Conservation (phyloP, 1,140 invertebrate genomes). For the Eubasilissa regina region DNA sequence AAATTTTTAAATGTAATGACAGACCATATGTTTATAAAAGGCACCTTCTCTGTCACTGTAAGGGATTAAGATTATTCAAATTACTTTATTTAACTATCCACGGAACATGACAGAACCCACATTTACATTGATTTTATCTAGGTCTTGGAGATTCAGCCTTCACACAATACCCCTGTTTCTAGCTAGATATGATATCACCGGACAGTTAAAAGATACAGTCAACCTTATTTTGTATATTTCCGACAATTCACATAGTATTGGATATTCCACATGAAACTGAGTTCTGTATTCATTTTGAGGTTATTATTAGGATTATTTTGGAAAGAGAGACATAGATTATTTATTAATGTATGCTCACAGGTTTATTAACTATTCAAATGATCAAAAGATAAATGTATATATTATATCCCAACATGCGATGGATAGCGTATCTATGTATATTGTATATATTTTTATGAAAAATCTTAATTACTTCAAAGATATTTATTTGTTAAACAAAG, state of each 20-base stretch:
- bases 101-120: neutral
- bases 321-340: slow-evolving; percentile 14
- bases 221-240: neutral
- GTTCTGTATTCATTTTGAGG: neutral
- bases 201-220: too few relatives aligned
- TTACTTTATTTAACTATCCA: neutral
- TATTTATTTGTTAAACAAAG: slow-evolving; percentile 46
- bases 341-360: slow-evolving; percentile 6
- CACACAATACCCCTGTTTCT: too few relatives aligned
- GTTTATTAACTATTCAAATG: slow-evolving; percentile 14
- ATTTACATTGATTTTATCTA: too few relatives aligned
- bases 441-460: slow-evolving; percentile 37
- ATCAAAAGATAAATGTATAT: slow-evolving; percentile 13
- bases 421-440: neutral
- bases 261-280: slow-evolving; percentile 3
- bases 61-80: neutral
- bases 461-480: slow-evolving; percentile 41
- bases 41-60: slow-evolving; percentile 23
- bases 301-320: slow-evolving; percentile 6
- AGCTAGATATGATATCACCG: too few relatives aligned
- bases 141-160: too few relatives aligned
- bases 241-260: slow-evolving; percentile 4
- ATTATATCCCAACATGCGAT: slow-evolving; percentile 1
- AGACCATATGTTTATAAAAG: slow-evolving; percentile 18
- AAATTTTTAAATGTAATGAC: slow-evolving; percentile 14